A percentile compares a stretch with the other conserved stretches of the same genome.
These are phyloP conservation scores for Pituophis catenifer DNA, from an alignment of 2,113 vertebrate species.

Conservation along the genomic window DNA sequence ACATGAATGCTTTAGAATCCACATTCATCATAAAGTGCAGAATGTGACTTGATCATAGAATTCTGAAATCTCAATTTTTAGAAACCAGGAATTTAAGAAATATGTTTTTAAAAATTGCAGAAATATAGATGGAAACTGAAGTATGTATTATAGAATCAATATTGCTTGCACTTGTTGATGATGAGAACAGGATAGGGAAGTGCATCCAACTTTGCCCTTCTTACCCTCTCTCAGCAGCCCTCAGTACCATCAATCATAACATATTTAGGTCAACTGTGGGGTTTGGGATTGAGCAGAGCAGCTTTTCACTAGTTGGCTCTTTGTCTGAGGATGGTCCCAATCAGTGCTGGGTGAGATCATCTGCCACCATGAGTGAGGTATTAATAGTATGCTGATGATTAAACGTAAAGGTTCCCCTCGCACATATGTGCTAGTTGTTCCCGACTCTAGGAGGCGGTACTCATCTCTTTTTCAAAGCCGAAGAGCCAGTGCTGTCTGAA, in stretches of 20 bases:
- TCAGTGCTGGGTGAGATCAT: too few species aligned
- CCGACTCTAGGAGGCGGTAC: too few species aligned
- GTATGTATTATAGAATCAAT: not conserved
- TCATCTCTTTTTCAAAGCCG: too few species aligned
- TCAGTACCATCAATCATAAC: not conserved
- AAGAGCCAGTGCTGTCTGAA: too few species aligned
- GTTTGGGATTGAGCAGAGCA: too few species aligned
- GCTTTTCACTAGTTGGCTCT: too few species aligned
- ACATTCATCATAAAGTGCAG: conserved; percentile 19
- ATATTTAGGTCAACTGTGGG: not conserved
- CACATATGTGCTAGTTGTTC: too few species aligned
- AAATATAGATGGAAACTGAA: not conserved
- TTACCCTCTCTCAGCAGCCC: accelerated
- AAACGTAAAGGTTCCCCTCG: too few species aligned
- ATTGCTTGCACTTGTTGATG: not conserved
- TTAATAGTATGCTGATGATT: too few species aligned
- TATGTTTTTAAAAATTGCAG: not conserved
- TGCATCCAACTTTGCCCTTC: not conserved
- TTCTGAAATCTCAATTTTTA: not conserved
- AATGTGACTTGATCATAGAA: not conserved
- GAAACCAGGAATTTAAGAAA: not conserved
- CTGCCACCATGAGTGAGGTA: too few species aligned
- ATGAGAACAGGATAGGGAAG: not conserved
- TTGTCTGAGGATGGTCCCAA: too few species aligned
- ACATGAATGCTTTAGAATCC: conserved; percentile 8